These are phyloP conservation scores for Tholera decimalis DNA, from an alignment of 2,888 invertebrate species.

Conservation along the genomic window DNA sequence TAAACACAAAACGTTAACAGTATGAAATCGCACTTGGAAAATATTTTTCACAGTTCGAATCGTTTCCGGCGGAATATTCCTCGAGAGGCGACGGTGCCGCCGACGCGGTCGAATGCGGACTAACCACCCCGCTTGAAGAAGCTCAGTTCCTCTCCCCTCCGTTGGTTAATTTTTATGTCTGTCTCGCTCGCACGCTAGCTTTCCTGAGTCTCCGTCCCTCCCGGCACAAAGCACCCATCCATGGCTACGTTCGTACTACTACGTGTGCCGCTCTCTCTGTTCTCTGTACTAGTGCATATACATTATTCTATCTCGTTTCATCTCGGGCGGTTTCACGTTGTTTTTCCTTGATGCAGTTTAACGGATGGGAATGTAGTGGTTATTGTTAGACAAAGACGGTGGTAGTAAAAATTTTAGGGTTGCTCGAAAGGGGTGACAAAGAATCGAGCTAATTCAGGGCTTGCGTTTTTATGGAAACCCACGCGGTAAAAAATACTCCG, in stretches of 20 bases:
- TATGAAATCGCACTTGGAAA: conserved; percentile 81
- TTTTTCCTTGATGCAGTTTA: conserved; percentile 91
- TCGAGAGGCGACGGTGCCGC: conserved; percentile 80
- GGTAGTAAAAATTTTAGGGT: conserved; percentile 90
- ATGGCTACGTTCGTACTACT: conserved; percentile 84
- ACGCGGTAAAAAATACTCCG: conserved; percentile 91
- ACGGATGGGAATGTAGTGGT: conserved; percentile 91
- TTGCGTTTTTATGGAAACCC: conserved; percentile 89
- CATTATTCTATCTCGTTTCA: conserved; percentile 91
- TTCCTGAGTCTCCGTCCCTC: conserved; percentile 84
- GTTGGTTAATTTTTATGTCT: conserved; percentile 88
- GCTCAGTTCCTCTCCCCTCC: conserved; percentile 90
- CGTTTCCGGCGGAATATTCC: conserved; percentile 74
- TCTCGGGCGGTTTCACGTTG: conserved; percentile 90
- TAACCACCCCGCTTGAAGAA: conserved; percentile 91
- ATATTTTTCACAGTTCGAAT: conserved; percentile 87
- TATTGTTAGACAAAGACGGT: conserved; percentile 91
- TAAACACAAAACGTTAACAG: conserved; percentile 77
- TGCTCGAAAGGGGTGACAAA: conserved; percentile 91
- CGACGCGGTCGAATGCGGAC: conserved; percentile 89
- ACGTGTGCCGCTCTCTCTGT: conserved; percentile 89
- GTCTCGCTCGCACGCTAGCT: conserved; percentile 86
- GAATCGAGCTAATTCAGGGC: conserved; percentile 91
- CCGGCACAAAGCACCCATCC: conserved; percentile 82
- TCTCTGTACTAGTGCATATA: conserved; percentile 90